These are phyloP conservation scores for Galaxias olidus DNA, from an alignment of 2,797 vertebrate species.

Conservation along the genomic window DNA sequence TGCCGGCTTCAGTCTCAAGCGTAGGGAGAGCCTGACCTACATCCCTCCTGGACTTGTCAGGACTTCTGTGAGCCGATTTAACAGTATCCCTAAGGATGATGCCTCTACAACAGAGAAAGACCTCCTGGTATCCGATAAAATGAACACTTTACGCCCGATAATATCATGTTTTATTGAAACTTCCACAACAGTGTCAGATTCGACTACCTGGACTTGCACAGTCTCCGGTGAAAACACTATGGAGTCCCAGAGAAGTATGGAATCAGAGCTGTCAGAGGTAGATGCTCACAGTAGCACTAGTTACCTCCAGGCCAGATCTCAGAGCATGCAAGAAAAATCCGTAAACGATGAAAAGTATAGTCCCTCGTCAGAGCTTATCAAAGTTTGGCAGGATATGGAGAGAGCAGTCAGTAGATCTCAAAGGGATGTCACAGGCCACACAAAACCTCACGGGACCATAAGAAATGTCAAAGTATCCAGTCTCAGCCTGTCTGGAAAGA, in stretches of 20 bases:
- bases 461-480: slow-evolving; percentile 11
- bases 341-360: slow-evolving; percentile 72
- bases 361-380: slow-evolving; percentile 80
- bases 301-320: not conserved
- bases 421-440: not conserved
- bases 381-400: slow-evolving; percentile 84
- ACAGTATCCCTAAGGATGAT: slow-evolving; percentile 72
- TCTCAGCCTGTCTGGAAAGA: slow-evolving; percentile 11
- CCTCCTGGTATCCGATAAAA: not conserved
- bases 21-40: slow-evolving; percentile 90
- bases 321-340: slow-evolving; percentile 18
- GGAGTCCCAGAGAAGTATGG: slow-evolving; percentile 26
- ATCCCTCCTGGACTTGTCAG: slow-evolving; percentile 90
- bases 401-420: slow-evolving; percentile 47
- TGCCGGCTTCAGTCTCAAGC: slow-evolving; percentile 76
- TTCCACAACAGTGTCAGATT: slow-evolving; percentile 5
- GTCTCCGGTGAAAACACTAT: slow-evolving; percentile 45
- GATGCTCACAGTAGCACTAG: slow-evolving; percentile 7
- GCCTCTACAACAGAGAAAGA: slow-evolving; percentile 17
- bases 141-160: not conserved
- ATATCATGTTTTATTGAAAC: slow-evolving; percentile 10
- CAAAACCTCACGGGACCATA: slow-evolving; percentile 16
- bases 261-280: slow-evolving; percentile 21
- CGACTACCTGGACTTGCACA: slow-evolving; percentile 1
- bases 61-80: slow-evolving; percentile 83